Evolutionary conservation across 2,797 vertebrate genomes (phyloP), one percentile per base, ranked within the genome.

Genomic region (Malurus leucopterus): DNA sequence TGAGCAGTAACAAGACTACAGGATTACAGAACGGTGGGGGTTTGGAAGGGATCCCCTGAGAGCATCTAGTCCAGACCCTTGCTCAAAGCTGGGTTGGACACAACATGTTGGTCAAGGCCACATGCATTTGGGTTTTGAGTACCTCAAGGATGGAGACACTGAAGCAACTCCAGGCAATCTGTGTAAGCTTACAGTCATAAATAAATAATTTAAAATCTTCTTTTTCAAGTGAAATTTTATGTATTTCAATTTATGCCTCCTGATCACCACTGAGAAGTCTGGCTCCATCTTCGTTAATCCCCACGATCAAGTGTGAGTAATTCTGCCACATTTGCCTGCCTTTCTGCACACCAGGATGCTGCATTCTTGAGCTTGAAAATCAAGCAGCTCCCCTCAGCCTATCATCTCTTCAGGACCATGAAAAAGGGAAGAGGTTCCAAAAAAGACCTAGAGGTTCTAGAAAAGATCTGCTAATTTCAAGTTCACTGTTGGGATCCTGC

Each of bases 1-100:
- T 69, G 27, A 88, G 46, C 38, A 82, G 68, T 57, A 91, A 6
- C 19, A 78, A 51, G 51, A 75, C 49, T 69, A 89, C 46, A 68
- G 50, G 34, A 41, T 27, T 89, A 38, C 29, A 67, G 21, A 59
- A 70, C 19, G 21, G 14, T 41, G n/a, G n/a, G 14, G 4, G 11
- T 62, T 17, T 17, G 32, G 20, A 86, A 71, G 29, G 14, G 44
- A 78, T 6, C 29, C 63, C 21, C 22, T 1, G 5, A 83, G 61
- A 46, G 34, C 43, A 20, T 15, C 47, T 50, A 26, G 17, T 30
- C 30, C 51, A 90, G n/a, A 19, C 9, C 3, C 27, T 29, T 70
- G 29, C 34, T 58, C 18, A 76, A 41, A 76, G 15, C 8, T 63
- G n/a, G 17, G 26, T 46, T 30, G n/a, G 30, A 51, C 17, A 79